Percentiles rank a stretch among this genome's conserved stretches.
These are phyloP conservation scores for Drosophila pruinosa DNA, from an alignment of 1,140 invertebrate genomes.

Conservation along the genomic window DNA sequence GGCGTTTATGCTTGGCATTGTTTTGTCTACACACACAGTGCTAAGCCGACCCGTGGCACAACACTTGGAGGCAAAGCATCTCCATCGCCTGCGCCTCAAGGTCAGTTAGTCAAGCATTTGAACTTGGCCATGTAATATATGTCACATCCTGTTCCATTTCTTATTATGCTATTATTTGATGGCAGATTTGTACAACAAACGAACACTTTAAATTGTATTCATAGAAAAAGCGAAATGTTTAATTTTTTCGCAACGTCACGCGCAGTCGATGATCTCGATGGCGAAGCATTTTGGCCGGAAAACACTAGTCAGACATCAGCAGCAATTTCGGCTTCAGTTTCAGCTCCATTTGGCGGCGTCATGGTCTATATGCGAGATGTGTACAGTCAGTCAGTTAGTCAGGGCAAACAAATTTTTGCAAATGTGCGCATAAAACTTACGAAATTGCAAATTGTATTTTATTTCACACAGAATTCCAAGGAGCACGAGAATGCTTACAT, in stretches of 20 bases:
- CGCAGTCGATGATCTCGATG: slow-evolving; percentile 45
- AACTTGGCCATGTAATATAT: slow-evolving; percentile 63
- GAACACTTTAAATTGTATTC: slow-evolving; percentile 61
- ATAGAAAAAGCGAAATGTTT: slow-evolving; percentile 10
- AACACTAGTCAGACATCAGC: neutral
- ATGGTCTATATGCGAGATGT: slow-evolving; percentile 23
- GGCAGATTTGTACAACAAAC: neutral
- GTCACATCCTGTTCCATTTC: neutral
- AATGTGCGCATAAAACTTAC: slow-evolving; percentile 75
- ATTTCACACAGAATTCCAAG: slow-evolving; percentile 6
- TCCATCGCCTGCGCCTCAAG: too few relatives aligned
- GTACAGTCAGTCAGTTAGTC: slow-evolving; percentile 16
- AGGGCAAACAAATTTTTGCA: slow-evolving; percentile 71
- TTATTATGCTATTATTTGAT: slow-evolving; percentile 8
- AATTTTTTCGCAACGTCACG: slow-evolving; percentile 43
- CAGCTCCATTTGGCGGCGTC: slow-evolving; percentile 30
- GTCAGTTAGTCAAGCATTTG: slow-evolving; percentile 46
- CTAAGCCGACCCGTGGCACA: slow-evolving; percentile 11
- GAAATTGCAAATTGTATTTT: slow-evolving; percentile 65
- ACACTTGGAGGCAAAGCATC: slow-evolving; percentile 44
- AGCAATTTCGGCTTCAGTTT: neutral
- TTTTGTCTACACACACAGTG: slow-evolving; percentile 34
- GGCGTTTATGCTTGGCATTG: slow-evolving; percentile 70
- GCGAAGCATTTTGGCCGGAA: slow-evolving; percentile 24
- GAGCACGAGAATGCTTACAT: neutral